These are phyloP conservation scores for Ceratotherium simum DNA, from an alignment of 2,113 vertebrate genomes.

Conservation along the genomic window DNA sequence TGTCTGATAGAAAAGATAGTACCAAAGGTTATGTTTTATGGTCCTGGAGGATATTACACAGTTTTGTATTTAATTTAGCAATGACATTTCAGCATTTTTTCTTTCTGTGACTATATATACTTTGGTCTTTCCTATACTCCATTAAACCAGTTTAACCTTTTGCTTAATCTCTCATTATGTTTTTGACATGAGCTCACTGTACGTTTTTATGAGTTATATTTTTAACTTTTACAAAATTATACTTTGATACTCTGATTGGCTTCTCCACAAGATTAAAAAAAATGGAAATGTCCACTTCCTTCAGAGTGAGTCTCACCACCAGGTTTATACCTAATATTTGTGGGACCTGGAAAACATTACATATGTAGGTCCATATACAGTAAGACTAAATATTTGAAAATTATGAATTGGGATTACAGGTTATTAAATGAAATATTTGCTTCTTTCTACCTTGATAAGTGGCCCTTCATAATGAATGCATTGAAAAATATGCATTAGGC, in stretches of 20 bases:
- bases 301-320: background rate
- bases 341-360: background rate
- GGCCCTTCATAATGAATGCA: background rate
- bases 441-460: background rate
- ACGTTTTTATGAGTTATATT: background rate
- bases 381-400: background rate
- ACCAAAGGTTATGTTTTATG: constrained; percentile 22
- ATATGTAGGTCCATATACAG: background rate
- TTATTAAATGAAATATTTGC: background rate
- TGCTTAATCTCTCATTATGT: background rate
- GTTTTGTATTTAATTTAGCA: constrained; percentile 42
- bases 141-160: background rate
- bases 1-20: constrained; percentile 35
- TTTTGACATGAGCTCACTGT: background rate
- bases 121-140: background rate
- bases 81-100: background rate
- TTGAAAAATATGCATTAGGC: background rate
- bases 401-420: background rate
- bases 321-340: background rate
- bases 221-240: constrained; percentile 41
- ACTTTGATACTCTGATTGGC: background rate
- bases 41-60: background rate
- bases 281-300: background rate
- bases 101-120: background rate
- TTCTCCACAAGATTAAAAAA: background rate